Conservation (phyloP, 2,113 vertebrate species). For the Trichechus manatus region DNA sequence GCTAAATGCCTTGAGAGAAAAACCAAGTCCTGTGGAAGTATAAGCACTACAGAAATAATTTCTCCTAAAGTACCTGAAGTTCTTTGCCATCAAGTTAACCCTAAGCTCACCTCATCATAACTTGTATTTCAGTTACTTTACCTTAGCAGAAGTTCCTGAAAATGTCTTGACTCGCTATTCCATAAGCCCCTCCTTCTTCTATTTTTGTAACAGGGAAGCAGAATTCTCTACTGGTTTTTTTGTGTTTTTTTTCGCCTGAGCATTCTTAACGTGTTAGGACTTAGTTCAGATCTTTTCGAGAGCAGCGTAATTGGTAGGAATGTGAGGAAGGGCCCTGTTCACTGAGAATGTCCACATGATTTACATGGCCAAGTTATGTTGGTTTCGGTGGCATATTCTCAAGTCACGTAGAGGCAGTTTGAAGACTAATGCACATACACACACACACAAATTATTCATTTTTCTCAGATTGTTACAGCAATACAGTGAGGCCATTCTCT, state of each 20-base stretch:
- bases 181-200: conserved; percentile 57
- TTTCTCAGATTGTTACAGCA: conserved; percentile 70
- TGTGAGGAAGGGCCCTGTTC: conserved; percentile 76
- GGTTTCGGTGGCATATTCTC: conserved; percentile 61
- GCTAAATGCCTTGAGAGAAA: not conserved
- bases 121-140: not conserved
- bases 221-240: conserved; percentile 60
- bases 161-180: conserved; percentile 57
- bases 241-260: not conserved
- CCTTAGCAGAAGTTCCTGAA: not conserved
- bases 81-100: conserved; percentile 18
- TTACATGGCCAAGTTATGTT: conserved; percentile 60
- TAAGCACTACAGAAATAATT: not conserved
- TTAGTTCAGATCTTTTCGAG: conserved; percentile 62
- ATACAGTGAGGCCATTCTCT: conserved; percentile 68
- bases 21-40: not conserved
- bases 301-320: conserved; percentile 78
- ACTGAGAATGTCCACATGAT: conserved; percentile 57
- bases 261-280: conserved; percentile 79
- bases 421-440: conserved; percentile 72
- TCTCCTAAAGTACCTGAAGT: not conserved
- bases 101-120: not conserved
- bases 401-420: conserved; percentile 49
- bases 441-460: conserved; percentile 28
- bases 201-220: conserved; percentile 65